phyloP scores from a whole-genome alignment of 2,888 invertebrate species.

The Monopis laevigella region DNA sequence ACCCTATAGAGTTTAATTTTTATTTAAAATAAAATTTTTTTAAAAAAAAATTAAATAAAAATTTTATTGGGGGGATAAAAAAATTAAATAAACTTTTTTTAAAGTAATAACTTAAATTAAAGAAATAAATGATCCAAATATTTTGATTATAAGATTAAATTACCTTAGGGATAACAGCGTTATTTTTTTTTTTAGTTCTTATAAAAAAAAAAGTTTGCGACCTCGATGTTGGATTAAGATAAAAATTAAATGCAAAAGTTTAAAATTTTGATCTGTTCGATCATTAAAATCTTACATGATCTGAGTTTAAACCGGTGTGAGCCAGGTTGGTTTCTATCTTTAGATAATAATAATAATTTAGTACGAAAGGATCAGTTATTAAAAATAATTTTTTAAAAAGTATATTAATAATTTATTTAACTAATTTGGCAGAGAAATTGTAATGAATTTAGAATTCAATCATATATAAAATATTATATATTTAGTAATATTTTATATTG shows the following conservation, averaged over 20 bases:
- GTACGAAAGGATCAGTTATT: slow-evolving; percentile 82
- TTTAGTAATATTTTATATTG: slow-evolving; percentile 61
- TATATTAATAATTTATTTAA: slow-evolving; percentile 36
- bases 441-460: slow-evolving; percentile 76
- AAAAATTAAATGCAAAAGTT: slow-evolving; percentile 73
- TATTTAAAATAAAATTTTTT: slow-evolving; percentile 36
- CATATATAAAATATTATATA: slow-evolving; percentile 64
- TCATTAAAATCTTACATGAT: slow-evolving; percentile 86
- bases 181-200: slow-evolving; percentile 78
- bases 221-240: slow-evolving; percentile 91
- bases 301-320: slow-evolving; percentile 88
- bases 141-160: slow-evolving; percentile 11
- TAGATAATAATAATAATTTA: slow-evolving; percentile 68
- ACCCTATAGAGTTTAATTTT: slow-evolving; percentile 78
- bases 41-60: not conserved
- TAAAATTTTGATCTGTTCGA: slow-evolving; percentile 81
- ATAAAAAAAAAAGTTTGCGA: slow-evolving; percentile 81
- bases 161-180: slow-evolving; percentile 69
- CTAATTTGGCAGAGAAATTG: slow-evolving; percentile 76
- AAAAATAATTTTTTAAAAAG: slow-evolving; percentile 52
- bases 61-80: slow-evolving; percentile 11
- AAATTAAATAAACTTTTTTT: slow-evolving; percentile 10
- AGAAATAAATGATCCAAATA: slow-evolving; percentile 4
- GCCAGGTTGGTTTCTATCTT: slow-evolving; percentile 89
- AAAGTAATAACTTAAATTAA: slow-evolving; percentile 1